These are phyloP conservation scores for Drosophila fungiperda DNA, from an alignment of 2,888 invertebrate genomes.

Conservation along the genomic window DNA sequence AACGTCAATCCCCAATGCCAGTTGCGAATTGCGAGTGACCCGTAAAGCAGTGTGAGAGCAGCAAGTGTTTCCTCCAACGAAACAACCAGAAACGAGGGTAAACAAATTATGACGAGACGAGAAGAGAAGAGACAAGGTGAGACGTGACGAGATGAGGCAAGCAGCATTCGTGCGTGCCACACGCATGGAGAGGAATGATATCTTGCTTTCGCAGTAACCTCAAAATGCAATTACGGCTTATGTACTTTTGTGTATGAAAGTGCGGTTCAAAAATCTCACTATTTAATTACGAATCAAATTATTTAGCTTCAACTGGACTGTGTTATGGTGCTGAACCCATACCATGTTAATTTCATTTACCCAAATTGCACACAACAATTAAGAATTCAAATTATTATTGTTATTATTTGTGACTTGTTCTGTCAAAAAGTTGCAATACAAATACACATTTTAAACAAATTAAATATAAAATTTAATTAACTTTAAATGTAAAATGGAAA, in stretches of 20 bases:
- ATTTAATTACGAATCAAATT: slow-evolving; percentile 51
- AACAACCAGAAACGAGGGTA: slow-evolving; percentile 37
- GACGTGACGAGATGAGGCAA: background rate
- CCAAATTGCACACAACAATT: background rate
- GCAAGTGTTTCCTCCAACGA: slow-evolving; percentile 10
- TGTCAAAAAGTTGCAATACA: background rate
- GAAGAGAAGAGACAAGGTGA: slow-evolving; percentile 23
- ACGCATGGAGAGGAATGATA: background rate
- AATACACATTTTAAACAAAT: background rate
- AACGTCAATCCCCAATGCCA: slow-evolving; percentile 22
- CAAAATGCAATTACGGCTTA: slow-evolving; percentile 59
- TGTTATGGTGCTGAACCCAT: background rate
- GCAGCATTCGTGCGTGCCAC: slow-evolving; percentile 9
- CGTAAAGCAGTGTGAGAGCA: slow-evolving; percentile 1
- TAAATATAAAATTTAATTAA: background rate
- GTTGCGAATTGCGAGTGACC: slow-evolving; percentile 10
- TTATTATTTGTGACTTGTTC: background rate
- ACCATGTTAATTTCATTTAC: background rate
- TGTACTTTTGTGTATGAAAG: slow-evolving; percentile 21
- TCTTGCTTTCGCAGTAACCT: slow-evolving; percentile 28
- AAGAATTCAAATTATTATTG: background rate
- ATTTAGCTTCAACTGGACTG: slow-evolving; percentile 13
- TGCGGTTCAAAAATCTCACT: slow-evolving; percentile 29
- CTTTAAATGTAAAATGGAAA: no score
- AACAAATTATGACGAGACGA: slow-evolving; percentile 53